phyloP scores from a whole-genome alignment of 2,797 vertebrate genomes.

The Euphonia xanthogaster region DNA sequence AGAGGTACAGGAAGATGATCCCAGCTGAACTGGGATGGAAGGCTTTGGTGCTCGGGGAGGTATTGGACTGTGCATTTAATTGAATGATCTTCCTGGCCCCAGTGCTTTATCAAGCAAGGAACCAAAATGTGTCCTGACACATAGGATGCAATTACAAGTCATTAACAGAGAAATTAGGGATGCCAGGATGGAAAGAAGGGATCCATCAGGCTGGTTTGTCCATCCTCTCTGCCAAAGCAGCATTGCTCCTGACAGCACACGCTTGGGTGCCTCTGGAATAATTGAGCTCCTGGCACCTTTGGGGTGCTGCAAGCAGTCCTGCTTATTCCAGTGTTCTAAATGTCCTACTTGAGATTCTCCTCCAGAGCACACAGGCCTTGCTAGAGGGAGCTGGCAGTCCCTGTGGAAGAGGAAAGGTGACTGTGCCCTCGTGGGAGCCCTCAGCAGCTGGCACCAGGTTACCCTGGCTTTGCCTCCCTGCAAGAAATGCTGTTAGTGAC shows the following conservation, averaged over 20 bases:
- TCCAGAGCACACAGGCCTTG: background rate
- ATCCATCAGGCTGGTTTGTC: background rate
- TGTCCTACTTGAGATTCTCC: background rate
- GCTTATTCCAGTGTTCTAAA: background rate
- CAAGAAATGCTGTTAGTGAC: background rate
- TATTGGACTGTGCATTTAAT: background rate
- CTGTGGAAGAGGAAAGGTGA: background rate
- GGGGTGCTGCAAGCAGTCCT: fast-evolving
- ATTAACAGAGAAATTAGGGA: slow-evolving; percentile 46
- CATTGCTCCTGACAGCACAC: slow-evolving; percentile 26
- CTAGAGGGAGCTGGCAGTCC: background rate
- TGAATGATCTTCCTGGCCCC: background rate
- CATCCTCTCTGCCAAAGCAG: background rate
- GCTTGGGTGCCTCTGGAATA: background rate
- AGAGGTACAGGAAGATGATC: background rate
- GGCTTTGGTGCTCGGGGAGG: background rate
- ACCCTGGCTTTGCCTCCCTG: background rate
- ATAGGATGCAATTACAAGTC: slow-evolving; percentile 17
- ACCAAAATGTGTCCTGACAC: slow-evolving; percentile 38
- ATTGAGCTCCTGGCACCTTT: background rate
- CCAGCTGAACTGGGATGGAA: background rate
- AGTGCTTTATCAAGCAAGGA: background rate
- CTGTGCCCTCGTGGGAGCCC: background rate
- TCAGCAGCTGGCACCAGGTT: background rate
- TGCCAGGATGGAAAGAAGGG: background rate